Base-by-base conservation (phyloP, 2,113 vertebrate genomes). In the Sebastes schlegelii region DNA sequence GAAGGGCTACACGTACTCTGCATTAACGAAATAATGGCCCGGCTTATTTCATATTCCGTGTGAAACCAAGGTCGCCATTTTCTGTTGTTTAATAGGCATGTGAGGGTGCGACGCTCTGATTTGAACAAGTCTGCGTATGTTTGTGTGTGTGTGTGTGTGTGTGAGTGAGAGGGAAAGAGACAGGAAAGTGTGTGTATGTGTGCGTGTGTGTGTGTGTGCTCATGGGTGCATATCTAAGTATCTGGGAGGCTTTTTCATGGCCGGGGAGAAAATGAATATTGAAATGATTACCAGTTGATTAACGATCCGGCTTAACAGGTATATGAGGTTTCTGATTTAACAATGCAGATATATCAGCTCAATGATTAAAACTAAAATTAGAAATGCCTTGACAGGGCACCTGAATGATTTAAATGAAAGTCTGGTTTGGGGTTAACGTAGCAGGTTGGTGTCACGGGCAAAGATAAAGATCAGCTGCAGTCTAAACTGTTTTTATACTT, bases 41-140 rank as follows among this genome's bases (percentile, higher is more conserved):
- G 57, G 92, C 90, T 93, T 93, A 95, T 95, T 95, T 95, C 95
- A 95, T 94, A 95, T 95, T 17, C 19, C 62, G 89, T 94, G 95
- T 93, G 91, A 94, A 92, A 95, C 86, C 93, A 96, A 96, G 95
- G 95, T 96, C 92, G 91, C 86, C 82, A 88, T 94, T 94, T 81
- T 74, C 81, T 85, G 81, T 90, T 88, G 67, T 96, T 96, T 95
- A 94, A 94, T 95, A 90, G 93, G 86, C 64, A 83, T 82, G 86
- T 57, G 77, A 95, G 91, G 92, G 87, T 89, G 88, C 93, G 84
- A 94, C 94, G 82, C 86, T 93, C 93, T 92, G 88, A 78, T 83
- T 80, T 65, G 16, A 81, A 43, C 23, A 34, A 40, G 45, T 68
- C 7, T 88, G 43, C 52, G 16, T 69, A 13, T 84, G 67, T 79